A percentile compares a stretch with the other conserved stretches of the same genome.
phyloP scores from a whole-genome alignment of 2,888 invertebrate genomes.

The Cremastinae sp. region DNA sequence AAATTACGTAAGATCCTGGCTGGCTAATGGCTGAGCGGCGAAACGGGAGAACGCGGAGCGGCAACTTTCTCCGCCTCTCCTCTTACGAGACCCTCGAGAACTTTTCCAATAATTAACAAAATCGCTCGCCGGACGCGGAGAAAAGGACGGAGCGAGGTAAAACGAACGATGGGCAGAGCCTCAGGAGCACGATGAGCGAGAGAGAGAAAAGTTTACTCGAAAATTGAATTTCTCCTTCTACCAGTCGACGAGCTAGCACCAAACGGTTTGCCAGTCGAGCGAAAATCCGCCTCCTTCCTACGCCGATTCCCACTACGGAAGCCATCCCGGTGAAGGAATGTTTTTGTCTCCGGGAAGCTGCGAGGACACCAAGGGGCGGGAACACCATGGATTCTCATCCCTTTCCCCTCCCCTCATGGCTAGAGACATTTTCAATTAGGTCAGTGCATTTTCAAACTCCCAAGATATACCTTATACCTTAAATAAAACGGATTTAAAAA shows the following conservation, averaged over 20 bases:
- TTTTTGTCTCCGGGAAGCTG: conserved; percentile 57
- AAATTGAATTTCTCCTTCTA: conserved; percentile 64
- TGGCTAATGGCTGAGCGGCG: conserved; percentile 50
- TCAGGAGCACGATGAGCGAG: conserved; percentile 16
- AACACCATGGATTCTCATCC: conserved; percentile 2
- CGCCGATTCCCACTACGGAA: conserved; percentile 39
- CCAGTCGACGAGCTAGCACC: conserved; percentile 8
- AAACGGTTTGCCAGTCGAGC: conserved; percentile 44
- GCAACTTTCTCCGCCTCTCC: conserved; percentile 29
- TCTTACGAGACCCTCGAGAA: conserved; percentile 49
- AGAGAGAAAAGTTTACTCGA: conserved; percentile 58
- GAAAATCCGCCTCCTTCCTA: conserved; percentile 34
- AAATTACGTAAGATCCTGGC: conserved; percentile 51
- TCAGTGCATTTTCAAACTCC: conserved; percentile 58
- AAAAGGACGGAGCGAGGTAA: conserved; percentile 26
- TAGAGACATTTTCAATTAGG: conserved; percentile 62
- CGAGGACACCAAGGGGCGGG: conserved; percentile 12
- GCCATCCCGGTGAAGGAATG: conserved; percentile 57
- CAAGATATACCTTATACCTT: conserved; percentile 7
- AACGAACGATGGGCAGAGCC: conserved; percentile 21
- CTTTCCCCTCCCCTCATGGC: too few relatives aligned
- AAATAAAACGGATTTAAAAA: conserved; percentile 6
- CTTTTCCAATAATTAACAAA: conserved; percentile 67
- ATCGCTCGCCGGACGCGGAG: conserved; percentile 58
- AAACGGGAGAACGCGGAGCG: conserved; percentile 36